phyloP scores from a whole-genome alignment of 2,888 invertebrate species.

The Cryptus armator region DNA sequence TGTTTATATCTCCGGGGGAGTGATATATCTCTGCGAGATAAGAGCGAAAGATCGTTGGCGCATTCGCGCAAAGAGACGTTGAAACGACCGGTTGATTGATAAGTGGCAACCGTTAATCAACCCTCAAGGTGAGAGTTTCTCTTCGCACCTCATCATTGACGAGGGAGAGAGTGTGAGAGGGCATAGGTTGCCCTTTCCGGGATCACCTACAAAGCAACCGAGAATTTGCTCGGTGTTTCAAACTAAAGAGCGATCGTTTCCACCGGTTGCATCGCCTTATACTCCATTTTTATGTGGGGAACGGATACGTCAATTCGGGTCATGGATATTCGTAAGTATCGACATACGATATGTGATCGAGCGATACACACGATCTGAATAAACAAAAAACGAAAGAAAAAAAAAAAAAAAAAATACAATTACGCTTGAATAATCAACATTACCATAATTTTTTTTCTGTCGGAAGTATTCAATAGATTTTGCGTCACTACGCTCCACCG shows the following conservation, averaged over 20 bases:
- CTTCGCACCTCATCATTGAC: constrained; percentile 11
- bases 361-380: no score
- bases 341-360: no score
- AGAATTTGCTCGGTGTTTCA: neutral
- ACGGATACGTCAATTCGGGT: no score
- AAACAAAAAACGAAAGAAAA: neutral
- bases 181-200: neutral
- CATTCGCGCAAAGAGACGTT: constrained; percentile 21
- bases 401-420: neutral
- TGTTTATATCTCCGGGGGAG: neutral
- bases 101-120: constrained; percentile 33
- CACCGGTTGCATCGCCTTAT: neutral
- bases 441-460: neutral
- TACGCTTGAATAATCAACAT: neutral
- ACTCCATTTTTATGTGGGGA: neutral
- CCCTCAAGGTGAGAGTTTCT: neutral
- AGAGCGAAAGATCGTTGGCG: constrained; percentile 6
- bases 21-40: neutral
- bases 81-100: constrained; percentile 16
- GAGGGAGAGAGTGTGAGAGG: neutral
- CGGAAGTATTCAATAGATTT: neutral
- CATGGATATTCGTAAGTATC: no score
- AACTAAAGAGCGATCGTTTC: neutral
- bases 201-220: constrained; percentile 8
- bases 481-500: constrained; percentile 2